phyloP scores from a whole-genome alignment of 2,888 invertebrate genomes.

The Phragmatobia fuliginosa region DNA sequence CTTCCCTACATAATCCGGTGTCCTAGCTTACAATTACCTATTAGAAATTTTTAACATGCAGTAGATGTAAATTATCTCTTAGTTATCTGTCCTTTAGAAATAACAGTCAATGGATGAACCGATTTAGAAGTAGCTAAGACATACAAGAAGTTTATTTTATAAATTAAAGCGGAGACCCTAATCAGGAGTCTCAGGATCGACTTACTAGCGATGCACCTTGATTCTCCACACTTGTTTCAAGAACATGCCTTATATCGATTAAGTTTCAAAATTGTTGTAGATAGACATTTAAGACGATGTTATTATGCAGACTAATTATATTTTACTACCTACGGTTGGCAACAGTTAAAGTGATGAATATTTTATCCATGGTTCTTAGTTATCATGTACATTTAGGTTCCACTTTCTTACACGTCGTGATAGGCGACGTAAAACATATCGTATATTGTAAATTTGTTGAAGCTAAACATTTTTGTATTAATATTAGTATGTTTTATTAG shows the following conservation, averaged over 20 bases:
- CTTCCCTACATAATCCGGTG: too few relatives aligned
- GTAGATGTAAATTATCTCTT: background rate
- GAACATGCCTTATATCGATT: background rate
- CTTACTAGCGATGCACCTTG: background rate
- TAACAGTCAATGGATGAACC: background rate
- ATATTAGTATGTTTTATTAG: background rate
- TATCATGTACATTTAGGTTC: background rate
- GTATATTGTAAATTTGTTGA: background rate
- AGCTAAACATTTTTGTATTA: constrained; percentile 1
- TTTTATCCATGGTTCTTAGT: background rate
- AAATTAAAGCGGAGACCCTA: background rate
- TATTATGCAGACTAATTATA: background rate
- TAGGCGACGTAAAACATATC: background rate
- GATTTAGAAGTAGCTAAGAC: background rate
- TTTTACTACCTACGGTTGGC: background rate
- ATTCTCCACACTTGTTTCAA: background rate
- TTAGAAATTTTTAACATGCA: background rate
- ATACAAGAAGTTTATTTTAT: background rate
- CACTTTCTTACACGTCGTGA: background rate
- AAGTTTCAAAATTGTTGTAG: background rate
- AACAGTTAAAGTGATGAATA: background rate
- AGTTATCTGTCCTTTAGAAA: background rate
- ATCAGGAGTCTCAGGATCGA: too few relatives aligned
- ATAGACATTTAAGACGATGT: background rate
- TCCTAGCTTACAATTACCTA: too few relatives aligned